Base-by-base conservation (phyloP, 2,888 invertebrate genomes). In the Meganola albula region DNA sequence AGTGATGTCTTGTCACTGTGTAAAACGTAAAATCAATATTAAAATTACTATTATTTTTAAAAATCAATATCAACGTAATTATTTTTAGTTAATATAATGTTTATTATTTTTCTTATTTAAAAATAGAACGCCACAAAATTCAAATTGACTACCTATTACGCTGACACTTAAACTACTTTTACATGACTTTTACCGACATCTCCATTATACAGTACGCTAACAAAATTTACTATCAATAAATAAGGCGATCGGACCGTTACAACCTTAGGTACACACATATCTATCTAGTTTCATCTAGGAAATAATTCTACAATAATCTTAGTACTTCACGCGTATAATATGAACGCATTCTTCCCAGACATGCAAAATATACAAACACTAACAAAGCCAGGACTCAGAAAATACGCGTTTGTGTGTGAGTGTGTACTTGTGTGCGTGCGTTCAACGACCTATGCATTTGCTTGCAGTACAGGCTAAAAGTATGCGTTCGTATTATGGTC, bases 401-500 rank as follows among this genome's bases (percentile, higher is more conserved):
- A 37, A 54, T 37, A 48, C 54, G 47, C 54, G 56, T 44, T 44
- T 44, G 49, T 64, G 69, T 70, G 70, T 62, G 63, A 45, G 38
- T 40, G 33, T 46, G 44, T 51, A 41, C 44, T 49, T 53, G 59
- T 65, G 74, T 74, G 76, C 67, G 80, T 74, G 67, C 70, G 73
- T 72, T 77, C 82, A 74, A 72, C 73, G 84, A 83, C 82, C 84
- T 74, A 73, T 74, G 79, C 82, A 83, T 82, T 82, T 80, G 80
- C 83, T 77, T 75, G 79, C 76, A 71, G 75, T 79, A 78, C 82
- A 76, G 75, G 80, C 84, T 84, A 83, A 84, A 84, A 83, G 85
- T 83, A 82, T 84, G 83, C 85, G 83, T 76, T 75, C 76, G 74
- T 78, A 83, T 83, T 84, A 83, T 82, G 79, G 75, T 79, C 77